Evolutionary conservation across 1,140 invertebrate genomes (phyloP).

Genomic region (Heliconius eleuchia): DNA sequence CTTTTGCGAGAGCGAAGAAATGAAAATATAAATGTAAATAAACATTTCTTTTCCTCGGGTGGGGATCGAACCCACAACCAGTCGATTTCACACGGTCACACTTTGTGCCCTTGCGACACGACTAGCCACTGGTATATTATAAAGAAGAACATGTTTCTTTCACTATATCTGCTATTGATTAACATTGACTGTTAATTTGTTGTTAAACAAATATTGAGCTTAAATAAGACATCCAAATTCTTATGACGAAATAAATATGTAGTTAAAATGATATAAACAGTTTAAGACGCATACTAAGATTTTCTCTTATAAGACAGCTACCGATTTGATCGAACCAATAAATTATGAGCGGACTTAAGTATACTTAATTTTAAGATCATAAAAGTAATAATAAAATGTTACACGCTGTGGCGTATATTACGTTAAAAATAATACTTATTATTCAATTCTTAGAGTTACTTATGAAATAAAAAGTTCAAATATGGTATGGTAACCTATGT

Average conservation of each 20-base stretch:
- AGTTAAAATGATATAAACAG: not conserved
- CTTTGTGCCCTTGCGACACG: no score
- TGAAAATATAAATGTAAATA: no score
- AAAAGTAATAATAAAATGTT: conserved; percentile 46
- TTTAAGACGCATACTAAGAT: not conserved
- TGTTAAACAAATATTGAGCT: not conserved
- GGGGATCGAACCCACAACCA: no score
- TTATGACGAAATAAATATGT: not conserved
- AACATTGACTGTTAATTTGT: not conserved
- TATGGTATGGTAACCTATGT: not conserved
- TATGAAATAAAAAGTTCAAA: not conserved
- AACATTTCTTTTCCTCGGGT: no score
- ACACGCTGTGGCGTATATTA: conserved; percentile 38
- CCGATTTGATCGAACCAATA: conserved; percentile 28
- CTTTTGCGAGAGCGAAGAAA: no score
- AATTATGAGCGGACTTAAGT: conserved; percentile 24
- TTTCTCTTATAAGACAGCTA: conserved; percentile 27
- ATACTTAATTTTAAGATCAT: conserved; percentile 34
- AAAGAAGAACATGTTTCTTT: not conserved
- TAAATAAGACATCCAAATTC: not conserved
- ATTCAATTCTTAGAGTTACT: not conserved
- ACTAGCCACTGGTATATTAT: no score
- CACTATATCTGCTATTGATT: not conserved
- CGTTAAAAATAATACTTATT: conserved; percentile 41
- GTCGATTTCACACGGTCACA: no score